Conservation (phyloP, 2,113 vertebrate genomes). For the Geothlypis trichas region DNA sequence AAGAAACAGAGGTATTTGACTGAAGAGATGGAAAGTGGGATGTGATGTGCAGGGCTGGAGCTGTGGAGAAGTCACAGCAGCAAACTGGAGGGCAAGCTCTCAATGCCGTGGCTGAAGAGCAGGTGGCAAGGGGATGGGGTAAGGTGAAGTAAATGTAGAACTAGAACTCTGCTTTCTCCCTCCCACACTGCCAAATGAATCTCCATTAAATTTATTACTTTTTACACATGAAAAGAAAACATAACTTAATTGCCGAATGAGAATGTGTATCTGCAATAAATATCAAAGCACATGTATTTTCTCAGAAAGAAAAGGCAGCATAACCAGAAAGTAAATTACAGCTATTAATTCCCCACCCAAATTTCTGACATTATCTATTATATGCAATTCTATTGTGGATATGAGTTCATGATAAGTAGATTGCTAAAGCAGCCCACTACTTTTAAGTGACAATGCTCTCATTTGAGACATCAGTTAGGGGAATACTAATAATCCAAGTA, state of each 20-base stretch:
- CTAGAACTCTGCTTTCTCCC: background rate
- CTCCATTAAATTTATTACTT: background rate
- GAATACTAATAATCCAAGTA: background rate
- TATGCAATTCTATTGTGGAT: background rate
- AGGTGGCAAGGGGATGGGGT: background rate
- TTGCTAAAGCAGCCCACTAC: background rate
- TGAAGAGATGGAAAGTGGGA: background rate
- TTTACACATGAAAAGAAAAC: background rate
- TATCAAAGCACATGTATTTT: background rate
- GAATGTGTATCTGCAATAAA: background rate
- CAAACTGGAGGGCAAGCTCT: background rate
- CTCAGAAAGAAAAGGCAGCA: background rate
- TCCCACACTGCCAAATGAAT: background rate
- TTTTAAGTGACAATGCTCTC: slow-evolving; percentile 20
- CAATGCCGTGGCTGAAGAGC: rapidly evolving
- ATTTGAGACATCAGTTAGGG: background rate
- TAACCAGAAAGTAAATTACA: slow-evolving; percentile 1
- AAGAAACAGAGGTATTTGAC: background rate
- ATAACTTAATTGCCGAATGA: background rate
- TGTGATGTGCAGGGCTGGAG: rapidly evolving
- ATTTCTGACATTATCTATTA: background rate
- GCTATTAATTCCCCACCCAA: slow-evolving; percentile 2
- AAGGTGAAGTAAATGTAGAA: background rate
- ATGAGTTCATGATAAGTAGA: background rate
- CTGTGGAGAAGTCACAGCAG: background rate